Percentiles rank a stretch among this genome's conserved stretches.
Evolutionary conservation across 2,113 vertebrate species (phyloP).

Genomic region (rat (Rattus norvegicus)): GRCr8 NC_086023.1:124082501-124083000

Average conservation of each 20-base stretch:
- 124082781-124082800: background rate
- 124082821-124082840: background rate
- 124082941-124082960: background rate
- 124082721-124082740: background rate
- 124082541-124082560: background rate
- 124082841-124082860: background rate
- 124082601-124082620: background rate
- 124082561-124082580: background rate
- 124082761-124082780: background rate
- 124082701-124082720: background rate
- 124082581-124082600: background rate
- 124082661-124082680: background rate
- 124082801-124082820: background rate
- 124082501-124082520: background rate
- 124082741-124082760: background rate
- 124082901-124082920: background rate
- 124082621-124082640: background rate
- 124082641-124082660: background rate
- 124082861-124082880: background rate
- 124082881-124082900: background rate
- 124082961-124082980: background rate
- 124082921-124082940: background rate
- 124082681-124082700: background rate
- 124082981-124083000: background rate
- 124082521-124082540: conserved; percentile 27